Base-by-base conservation (phyloP, 2,797 vertebrate species). In the Numenius phaeopus region DNA sequence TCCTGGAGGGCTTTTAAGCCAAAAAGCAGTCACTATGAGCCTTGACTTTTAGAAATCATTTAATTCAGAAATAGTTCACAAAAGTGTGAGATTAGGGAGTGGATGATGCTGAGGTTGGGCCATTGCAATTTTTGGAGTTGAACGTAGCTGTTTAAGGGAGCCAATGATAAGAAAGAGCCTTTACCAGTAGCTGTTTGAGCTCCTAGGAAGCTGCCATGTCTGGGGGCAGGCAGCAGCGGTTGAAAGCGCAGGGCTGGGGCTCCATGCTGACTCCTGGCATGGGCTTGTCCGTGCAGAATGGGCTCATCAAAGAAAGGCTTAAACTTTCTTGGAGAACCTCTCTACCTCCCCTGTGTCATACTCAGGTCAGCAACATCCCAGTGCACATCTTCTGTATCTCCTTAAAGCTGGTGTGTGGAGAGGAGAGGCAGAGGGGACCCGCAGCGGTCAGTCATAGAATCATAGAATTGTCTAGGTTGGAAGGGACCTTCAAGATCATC, bases 381-480 rank as follows among this genome's bases (percentile, higher is more conserved):
- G 39, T 40, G 22, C 14, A 47, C 32, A 23, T 42, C 30, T 21
- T 12, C 65, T 42, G 4, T 13, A 2, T n/a, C 23, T 64, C 40
- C 42, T 78, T 24, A 9, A 55, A 59, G 26, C 20, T 34, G 50
- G 3, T 32, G 30, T 1, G 42, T 40, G 62, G 32, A 8, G 16
- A 9, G 6, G 54, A 40, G 55, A 34, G 34, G 61, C 34, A 8
- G 30, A 58, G 39, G 32, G 58, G 29, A 81, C 9, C 37, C 0
- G 1, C 42, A 32, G 5, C 0, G 1, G 10, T 29, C 12, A 6
- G 34, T 37, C 34, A 37, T 37, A 37, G 34, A 37, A 37, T 37
- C 34, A 37, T 37, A 37, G 34, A 37, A 37, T 37, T 37, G 34
- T 37, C 34, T 37, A 37, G 34, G 34, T 37, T 37, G 34, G 34